Evolutionary conservation across 2,797 vertebrate species (phyloP), one percentile per base, ranked within the genome.

Genomic region (Acanthopagrus latus): DNA sequence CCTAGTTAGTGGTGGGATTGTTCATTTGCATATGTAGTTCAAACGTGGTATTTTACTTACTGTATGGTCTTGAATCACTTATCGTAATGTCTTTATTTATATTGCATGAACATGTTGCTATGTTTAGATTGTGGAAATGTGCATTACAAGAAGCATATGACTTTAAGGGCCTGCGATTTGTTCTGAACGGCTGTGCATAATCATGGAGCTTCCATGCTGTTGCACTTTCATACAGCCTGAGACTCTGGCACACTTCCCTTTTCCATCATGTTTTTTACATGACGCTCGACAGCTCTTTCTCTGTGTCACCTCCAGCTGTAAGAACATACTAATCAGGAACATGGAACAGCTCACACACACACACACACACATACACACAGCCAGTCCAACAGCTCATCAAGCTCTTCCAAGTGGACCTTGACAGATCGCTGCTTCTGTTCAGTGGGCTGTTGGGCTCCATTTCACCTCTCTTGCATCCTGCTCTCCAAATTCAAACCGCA

Each of bases 261-360:
- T 3, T 54, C 65, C 76, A 68, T 64, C 58, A 41, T 46, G 62
- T 47, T 62, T 55, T 67, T 73, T 33, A 51, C 74, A 68, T 59
- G 57, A 58, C 43, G 38, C 38, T 38, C 21, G 7, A 27, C 27
- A 55, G 69, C 74, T 54, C 55, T 72, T 23, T 54, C 56, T 71
- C 25, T 69, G 63, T 88, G 84, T 88, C 86, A 90, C 76, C 76
- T 90, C 80, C 89, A 88, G 81, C 88, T 91, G 86, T 55, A 83
- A 76, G 73, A 80, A 64, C 70, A 83, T 71, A 80, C 56, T 75
- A 78, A 86, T 87, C 72, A 83, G 62, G 33, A 17, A 77, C 75
- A 76, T 43, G 29, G 63, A 86, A 60, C 20, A 68, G 10, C 64
- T 14, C 60, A 48, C 58, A 62, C 64, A 62, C 62, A 48, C 64